Percentiles rank a stretch among this genome's conserved stretches.
phyloP scores from a whole-genome alignment of 2,888 invertebrate species.

The Drosophila vallismaia region DNA sequence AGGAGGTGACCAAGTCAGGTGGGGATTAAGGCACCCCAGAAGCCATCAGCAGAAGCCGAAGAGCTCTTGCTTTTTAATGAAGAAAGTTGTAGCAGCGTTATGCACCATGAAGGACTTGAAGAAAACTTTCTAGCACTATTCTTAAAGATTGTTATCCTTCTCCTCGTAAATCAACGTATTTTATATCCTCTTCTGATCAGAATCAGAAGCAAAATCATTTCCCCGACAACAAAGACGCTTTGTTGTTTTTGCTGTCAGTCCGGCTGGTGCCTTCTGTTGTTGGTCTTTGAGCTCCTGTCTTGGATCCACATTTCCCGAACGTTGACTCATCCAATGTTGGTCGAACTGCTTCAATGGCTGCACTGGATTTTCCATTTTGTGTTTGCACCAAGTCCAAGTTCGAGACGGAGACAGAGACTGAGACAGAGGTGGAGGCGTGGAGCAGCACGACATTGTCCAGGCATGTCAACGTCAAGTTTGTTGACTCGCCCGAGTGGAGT shows the following conservation, averaged over 20 bases:
- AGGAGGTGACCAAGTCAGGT: conserved; percentile 1
- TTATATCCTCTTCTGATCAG: conserved; percentile 14
- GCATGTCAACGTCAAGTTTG: conserved; percentile 70
- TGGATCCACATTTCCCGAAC: conserved; percentile 28
- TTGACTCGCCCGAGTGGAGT: conserved; percentile 69
- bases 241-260: conserved; percentile 10
- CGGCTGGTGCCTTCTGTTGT: conserved; percentile 3
- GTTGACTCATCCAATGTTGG: conserved; percentile 47
- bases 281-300: conserved; percentile 12
- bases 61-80: neutral
- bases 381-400: conserved; percentile 43
- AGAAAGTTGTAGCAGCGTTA: too few relatives aligned
- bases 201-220: conserved; percentile 41
- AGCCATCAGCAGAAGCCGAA: neutral
- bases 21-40: neutral
- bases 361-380: conserved; percentile 45
- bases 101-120: too few relatives aligned
- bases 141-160: neutral
- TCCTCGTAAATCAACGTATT: conserved; percentile 3
- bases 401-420: conserved; percentile 11
- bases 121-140: neutral
- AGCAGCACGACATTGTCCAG: conserved; percentile 51
- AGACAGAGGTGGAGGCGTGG: conserved; percentile 18
- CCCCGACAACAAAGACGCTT: conserved; percentile 37
- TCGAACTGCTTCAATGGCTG: conserved; percentile 25